Percentiles rank a stretch among this genome's conserved stretches.
Evolutionary conservation across 1,140 invertebrate genomes (phyloP).

Genomic region (Penaeus chinensis): DNA sequence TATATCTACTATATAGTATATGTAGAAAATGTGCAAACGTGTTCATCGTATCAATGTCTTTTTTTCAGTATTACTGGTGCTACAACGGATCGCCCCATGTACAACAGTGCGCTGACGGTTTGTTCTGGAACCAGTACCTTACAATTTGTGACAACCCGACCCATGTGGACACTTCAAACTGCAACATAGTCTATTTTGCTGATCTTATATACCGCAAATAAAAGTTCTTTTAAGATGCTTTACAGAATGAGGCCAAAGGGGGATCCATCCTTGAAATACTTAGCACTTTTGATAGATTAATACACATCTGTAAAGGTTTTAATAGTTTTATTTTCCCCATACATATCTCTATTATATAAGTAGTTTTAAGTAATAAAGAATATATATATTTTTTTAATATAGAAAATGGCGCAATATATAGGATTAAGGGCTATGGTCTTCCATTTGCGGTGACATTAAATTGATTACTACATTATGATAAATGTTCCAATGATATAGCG

Average conservation of each 20-base stretch:
- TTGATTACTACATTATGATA: too few relatives aligned
- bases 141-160: slow-evolving; percentile 67
- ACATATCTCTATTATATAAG: too few relatives aligned
- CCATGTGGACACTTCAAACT: slow-evolving; percentile 49
- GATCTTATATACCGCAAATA: not conserved
- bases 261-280: not conserved
- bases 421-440: too few relatives aligned
- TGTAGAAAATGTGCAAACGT: not conserved
- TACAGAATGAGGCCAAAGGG: not conserved
- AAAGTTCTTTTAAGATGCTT: not conserved
- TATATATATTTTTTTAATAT: too few relatives aligned
- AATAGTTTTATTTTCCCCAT: too few relatives aligned
- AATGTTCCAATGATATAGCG: too few relatives aligned
- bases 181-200: slow-evolving; percentile 30
- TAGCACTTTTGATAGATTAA: too few relatives aligned
- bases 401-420: too few relatives aligned
- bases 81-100: slow-evolving; percentile 42
- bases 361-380: too few relatives aligned
- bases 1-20: not conserved
- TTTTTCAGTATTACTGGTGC: slow-evolving; percentile 61
- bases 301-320: too few relatives aligned
- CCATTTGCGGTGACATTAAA: too few relatives aligned
- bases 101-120: slow-evolving; percentile 71
- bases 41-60: not conserved
- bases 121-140: slow-evolving; percentile 72